phyloP scores from a whole-genome alignment of 2,113 vertebrate species.

The Rhinoderma darwinii region DNA sequence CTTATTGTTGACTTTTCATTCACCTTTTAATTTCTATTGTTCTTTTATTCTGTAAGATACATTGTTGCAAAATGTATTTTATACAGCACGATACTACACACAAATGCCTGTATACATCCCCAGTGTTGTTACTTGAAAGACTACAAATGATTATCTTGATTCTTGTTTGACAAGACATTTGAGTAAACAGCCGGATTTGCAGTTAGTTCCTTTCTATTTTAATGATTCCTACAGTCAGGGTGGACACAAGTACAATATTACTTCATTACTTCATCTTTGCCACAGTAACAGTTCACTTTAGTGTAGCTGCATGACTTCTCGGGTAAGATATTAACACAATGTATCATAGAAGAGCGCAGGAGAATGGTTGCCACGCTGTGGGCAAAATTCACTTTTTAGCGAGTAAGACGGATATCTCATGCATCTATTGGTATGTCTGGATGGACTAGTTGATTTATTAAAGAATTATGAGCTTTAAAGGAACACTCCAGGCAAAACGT shows the following conservation, averaged over 20 bases:
- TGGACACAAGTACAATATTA: not conserved
- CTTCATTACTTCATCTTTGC: not conserved
- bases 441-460: not conserved
- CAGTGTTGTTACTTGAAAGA: no score
- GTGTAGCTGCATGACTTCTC: not conserved
- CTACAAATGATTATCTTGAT: no score
- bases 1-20: not conserved
- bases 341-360: not conserved
- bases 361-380: not conserved
- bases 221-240: not conserved
- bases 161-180: not conserved
- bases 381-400: not conserved
- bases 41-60: not conserved
- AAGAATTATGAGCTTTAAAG: no score
- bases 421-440: not conserved
- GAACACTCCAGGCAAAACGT: no score
- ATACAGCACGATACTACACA: no score
- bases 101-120: no score
- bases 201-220: not conserved
- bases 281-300: not conserved
- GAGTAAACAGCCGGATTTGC: not conserved
- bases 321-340: not conserved
- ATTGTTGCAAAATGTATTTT: not conserved
- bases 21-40: not conserved
- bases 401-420: no score